A percentile compares a stretch with the other conserved stretches of the same genome.
These are phyloP conservation scores for Chondrilla cf. caribensis DNA, from an alignment of 37 sponge, comb jelly and placozoan species.

Conservation along the genomic window DNA sequence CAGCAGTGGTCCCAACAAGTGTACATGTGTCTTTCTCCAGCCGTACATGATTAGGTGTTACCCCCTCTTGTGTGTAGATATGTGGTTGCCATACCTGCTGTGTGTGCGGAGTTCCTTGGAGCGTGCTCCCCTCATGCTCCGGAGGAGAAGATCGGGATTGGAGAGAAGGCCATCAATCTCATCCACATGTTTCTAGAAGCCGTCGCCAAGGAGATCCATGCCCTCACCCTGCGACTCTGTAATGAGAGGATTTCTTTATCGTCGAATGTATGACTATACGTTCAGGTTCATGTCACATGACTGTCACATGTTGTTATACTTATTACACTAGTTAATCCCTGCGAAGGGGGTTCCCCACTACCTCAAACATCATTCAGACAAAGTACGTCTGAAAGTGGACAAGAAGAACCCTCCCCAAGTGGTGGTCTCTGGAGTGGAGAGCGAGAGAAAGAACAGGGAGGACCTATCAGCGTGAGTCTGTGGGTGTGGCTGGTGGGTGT, in stretches of 20 bases:
- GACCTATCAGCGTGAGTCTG: too few relatives aligned
- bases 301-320: too few relatives aligned
- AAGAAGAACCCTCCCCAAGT: slow-evolving; percentile 25
- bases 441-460: slow-evolving; percentile 53
- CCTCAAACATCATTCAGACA: slow-evolving; percentile 39
- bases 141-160: slow-evolving; percentile 82
- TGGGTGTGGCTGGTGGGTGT: too few relatives aligned
- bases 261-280: slow-evolving; percentile 15
- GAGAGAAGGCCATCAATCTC: slow-evolving; percentile 76
- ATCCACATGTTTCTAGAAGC: slow-evolving; percentile 83
- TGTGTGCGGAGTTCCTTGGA: slow-evolving; percentile 80
- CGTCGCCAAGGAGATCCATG: slow-evolving; percentile 70
- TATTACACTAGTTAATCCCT: slow-evolving; percentile 21
- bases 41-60: background rate
- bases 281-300: too few relatives aligned
- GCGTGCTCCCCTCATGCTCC: slow-evolving; percentile 66
- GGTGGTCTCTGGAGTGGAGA: slow-evolving; percentile 71
- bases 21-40: background rate
- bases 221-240: slow-evolving; percentile 10
- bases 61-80: background rate
- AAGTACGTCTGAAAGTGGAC: slow-evolving; percentile 48
- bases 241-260: slow-evolving; percentile 32
- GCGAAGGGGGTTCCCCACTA: slow-evolving; percentile 21
- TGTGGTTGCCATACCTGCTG: slow-evolving; percentile 42
- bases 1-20: too few relatives aligned